These are phyloP conservation scores for Halcyon smyrnensis DNA, from an alignment of 2,797 vertebrate genomes.

Conservation along the genomic window DNA sequence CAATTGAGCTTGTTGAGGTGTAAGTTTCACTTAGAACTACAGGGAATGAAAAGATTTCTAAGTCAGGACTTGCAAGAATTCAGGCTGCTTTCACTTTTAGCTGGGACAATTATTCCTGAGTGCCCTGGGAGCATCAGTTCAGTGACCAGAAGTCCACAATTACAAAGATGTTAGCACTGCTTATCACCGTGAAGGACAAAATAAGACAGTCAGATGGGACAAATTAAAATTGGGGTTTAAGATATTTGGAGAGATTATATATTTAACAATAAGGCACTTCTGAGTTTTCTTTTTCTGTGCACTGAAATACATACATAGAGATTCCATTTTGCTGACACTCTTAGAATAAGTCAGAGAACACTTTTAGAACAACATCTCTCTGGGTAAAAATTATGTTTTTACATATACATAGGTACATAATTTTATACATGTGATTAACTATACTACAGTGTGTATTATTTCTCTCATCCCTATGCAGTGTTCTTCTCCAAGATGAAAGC, in stretches of 20 bases:
- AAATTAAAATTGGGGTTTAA: accelerated
- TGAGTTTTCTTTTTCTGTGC: background rate
- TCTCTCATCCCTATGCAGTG: background rate
- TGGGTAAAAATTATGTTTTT: background rate
- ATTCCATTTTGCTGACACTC: background rate
- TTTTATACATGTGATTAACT: background rate
- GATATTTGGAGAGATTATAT: background rate
- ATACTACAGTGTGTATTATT: background rate
- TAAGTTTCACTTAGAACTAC: background rate
- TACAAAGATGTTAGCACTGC: background rate
- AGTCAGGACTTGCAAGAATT: background rate
- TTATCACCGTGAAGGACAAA: background rate
- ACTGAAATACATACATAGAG: background rate
- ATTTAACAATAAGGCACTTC: background rate
- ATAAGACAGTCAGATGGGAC: background rate
- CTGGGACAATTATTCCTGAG: background rate
- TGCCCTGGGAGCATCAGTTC: background rate
- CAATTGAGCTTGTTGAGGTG: background rate
- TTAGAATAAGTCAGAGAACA: background rate
- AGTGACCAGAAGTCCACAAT: background rate
- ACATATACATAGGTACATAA: background rate
- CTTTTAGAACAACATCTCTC: background rate
- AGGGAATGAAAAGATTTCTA: background rate
- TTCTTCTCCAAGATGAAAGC: background rate
- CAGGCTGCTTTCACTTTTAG: background rate